Conservation (phyloP, 2,113 vertebrate species). For the Tricholaema leucomelas region DNA sequence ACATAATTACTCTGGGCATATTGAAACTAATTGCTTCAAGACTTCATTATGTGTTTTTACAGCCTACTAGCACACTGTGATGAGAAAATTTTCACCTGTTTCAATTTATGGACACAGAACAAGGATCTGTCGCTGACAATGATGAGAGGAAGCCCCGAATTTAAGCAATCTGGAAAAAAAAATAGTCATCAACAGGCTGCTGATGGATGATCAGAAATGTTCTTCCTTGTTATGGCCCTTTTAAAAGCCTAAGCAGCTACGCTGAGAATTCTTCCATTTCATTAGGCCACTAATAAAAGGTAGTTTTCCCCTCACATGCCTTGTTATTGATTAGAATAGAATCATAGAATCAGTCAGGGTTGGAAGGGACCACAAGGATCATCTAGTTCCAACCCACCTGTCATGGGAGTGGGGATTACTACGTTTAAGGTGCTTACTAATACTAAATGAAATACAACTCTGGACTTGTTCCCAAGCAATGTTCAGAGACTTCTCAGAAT, state of each 20-base stretch:
- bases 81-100: not conserved
- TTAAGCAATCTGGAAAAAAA: not conserved
- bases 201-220: not conserved
- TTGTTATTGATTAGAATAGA: not conserved
- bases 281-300: not conserved
- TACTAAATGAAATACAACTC: not conserved
- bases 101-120: not conserved
- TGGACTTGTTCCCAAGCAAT: not conserved
- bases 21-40: not conserved
- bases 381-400: too few species aligned
- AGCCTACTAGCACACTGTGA: not conserved
- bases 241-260: not conserved
- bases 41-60: not conserved
- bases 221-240: not conserved
- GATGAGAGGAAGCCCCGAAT: not conserved
- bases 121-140: not conserved
- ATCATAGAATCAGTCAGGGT: too few species aligned
- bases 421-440: not conserved
- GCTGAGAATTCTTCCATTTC: not conserved
- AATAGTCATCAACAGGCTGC: not conserved
- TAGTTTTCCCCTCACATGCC: accelerated
- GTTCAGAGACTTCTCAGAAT: not conserved
- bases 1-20: not conserved
- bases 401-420: too few species aligned
- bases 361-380: too few species aligned